phyloP scores from a whole-genome alignment of 2,888 invertebrate species.

The Sussaba pulchella region DNA sequence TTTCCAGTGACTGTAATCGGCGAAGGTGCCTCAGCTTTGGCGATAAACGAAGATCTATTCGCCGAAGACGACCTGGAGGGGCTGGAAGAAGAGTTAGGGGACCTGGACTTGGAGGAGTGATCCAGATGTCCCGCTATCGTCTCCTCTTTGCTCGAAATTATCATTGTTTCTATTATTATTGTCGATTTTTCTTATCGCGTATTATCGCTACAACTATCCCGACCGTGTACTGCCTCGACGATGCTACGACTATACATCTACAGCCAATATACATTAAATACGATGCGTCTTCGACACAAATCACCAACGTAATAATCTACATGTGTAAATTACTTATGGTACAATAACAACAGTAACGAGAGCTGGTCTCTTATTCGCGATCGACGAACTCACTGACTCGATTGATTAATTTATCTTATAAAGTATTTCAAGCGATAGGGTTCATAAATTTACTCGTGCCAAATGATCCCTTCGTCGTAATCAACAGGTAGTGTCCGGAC shows the following conservation, averaged over 20 bases:
- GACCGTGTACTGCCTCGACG: slow-evolving; percentile 63
- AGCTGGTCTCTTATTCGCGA: slow-evolving; percentile 54
- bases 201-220: slow-evolving; percentile 44
- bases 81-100: slow-evolving; percentile 93
- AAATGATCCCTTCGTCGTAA: background rate
- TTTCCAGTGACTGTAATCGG: slow-evolving; percentile 74
- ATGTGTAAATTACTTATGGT: slow-evolving; percentile 9
- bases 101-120: slow-evolving; percentile 90
- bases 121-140: slow-evolving; percentile 74
- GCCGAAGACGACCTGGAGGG: slow-evolving; percentile 93
- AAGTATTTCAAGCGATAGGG: slow-evolving; percentile 30
- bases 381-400: slow-evolving; percentile 15
- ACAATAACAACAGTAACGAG: slow-evolving; percentile 35
- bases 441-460: background rate
- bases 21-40: slow-evolving; percentile 87
- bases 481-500: too few species aligned
- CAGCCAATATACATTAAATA: slow-evolving; percentile 53
- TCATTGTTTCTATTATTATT: slow-evolving; percentile 56
- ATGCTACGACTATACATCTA: slow-evolving; percentile 42
- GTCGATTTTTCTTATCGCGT: slow-evolving; percentile 49
- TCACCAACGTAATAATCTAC: slow-evolving; percentile 33
- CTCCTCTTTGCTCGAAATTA: slow-evolving; percentile 66
- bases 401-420: background rate
- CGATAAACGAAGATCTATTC: slow-evolving; percentile 97
- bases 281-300: slow-evolving; percentile 40